phyloP scores from a whole-genome alignment of 2,888 invertebrate species.

The Drosophila atripex region DNA sequence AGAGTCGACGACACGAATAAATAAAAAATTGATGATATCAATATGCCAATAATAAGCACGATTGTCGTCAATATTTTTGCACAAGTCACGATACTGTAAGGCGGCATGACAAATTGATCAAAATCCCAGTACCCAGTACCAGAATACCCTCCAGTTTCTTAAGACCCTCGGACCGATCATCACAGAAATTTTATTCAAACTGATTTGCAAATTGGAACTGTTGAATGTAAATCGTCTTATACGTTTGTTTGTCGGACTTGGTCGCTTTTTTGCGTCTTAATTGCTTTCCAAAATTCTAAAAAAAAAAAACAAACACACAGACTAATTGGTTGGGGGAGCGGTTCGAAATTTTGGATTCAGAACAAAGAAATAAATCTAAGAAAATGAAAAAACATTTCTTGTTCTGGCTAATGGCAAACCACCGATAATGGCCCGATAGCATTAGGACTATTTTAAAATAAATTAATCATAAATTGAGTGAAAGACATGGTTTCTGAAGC shows the following conservation, averaged over 20 bases:
- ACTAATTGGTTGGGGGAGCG: slow-evolving; percentile 41
- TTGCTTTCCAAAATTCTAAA: slow-evolving; percentile 11
- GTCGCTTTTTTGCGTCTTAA: slow-evolving; percentile 23
- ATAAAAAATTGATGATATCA: slow-evolving; percentile 44
- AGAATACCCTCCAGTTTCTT: neutral
- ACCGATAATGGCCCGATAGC: neutral
- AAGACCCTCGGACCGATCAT: slow-evolving; percentile 13
- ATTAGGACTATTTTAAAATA: slow-evolving; percentile 16
- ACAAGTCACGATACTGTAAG: slow-evolving; percentile 64
- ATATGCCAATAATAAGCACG: too few species aligned
- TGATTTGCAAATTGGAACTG: slow-evolving; percentile 57
- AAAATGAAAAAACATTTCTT: slow-evolving; percentile 14
- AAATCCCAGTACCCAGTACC: too few species aligned
- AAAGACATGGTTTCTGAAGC: neutral
- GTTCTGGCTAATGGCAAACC: slow-evolving; percentile 26
- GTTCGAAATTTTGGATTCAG: slow-evolving; percentile 15
- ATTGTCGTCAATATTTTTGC: slow-evolving; percentile 41
- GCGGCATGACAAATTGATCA: slow-evolving; percentile 61
- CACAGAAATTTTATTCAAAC: slow-evolving; percentile 33
- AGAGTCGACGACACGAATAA: slow-evolving; percentile 32
- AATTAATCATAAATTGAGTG: slow-evolving; percentile 30
- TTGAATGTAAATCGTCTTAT: slow-evolving; percentile 37
- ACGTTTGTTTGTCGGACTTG: slow-evolving; percentile 7
- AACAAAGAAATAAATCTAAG: slow-evolving; percentile 42
- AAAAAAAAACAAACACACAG: slow-evolving; percentile 3